Evolutionary conservation across 37 sponge, comb jelly and placozoan species (phyloP), one percentile per base, ranked within the genome.

Genomic region (Chondrosia reniformis): DNA sequence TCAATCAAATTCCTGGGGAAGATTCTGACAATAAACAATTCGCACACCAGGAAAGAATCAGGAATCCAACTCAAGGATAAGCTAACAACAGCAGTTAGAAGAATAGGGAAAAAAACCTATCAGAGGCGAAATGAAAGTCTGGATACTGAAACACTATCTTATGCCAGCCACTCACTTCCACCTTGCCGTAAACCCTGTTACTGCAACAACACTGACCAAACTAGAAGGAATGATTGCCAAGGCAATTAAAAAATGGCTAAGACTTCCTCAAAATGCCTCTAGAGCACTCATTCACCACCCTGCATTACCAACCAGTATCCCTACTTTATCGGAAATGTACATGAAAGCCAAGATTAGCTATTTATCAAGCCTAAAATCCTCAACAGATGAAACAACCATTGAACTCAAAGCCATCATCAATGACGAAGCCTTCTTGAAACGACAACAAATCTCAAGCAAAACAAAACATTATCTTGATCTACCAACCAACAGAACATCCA

Each of bases 221-320:
- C 32, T 64, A 21, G 66, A 64, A 36, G 33, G 4, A 21, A 21
- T 64, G 34, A 64, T 64, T 64, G 66, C 66, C 2, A 64, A 64
- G 33, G 17, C 33, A 30, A 36, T 64, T 19, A 64, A 64, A 28
- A 64, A 64, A 64, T 64, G 66, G 66, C 66, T 64, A 32, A 64
- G 33, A 28, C 66, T 64, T 64, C 66, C 66, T 30, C 25, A 36
- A 4, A 64, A 64, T 49, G 52, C 52, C 10, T 19, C 52, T 19
- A 10, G 32, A 36, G 34, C 34, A 30, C 28, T 64, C 66, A 33
- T 64, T 36, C 32, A 64, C 34, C 66, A 64, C 2, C 66, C 66
- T 33, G 28, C 66, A 3, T 4, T 64, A 33, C 34, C 33, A 6
- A n/a, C n/a, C n/a, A 64, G 33, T n/a, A 64, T 28, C 19, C 66